Evolutionary conservation across 2,888 invertebrate species (phyloP), one percentile per base, ranked within the genome.

Genomic region (Scaptomyza caliginosa): DNA sequence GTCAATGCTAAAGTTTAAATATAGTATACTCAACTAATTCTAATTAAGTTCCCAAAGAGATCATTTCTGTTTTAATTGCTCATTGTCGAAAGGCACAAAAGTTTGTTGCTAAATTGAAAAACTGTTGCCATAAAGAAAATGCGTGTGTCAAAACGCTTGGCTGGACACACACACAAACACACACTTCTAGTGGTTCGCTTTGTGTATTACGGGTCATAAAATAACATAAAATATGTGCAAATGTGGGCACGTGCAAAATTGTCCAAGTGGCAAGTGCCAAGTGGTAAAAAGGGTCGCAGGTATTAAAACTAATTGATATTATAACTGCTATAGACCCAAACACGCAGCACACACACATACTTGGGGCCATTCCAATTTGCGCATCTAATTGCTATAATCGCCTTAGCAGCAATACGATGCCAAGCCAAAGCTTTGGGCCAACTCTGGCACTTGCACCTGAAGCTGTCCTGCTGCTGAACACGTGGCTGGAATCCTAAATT

Each of bases 221-320:
- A 42, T 24, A 11, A n/a, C n/a, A n/a, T 13, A n/a, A 45, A 5
- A 2, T 16, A 43, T 26, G 30, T 32, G 28, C 10, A 28, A n/a
- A 7, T 30, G 19, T 10, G 5, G 16, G 34, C 68, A 73, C 73
- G 72, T 73, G 59, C 54, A 26, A 28, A 32, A 58, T 49, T 60
- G 50, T 75, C 58, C 57, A 28, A 32, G 32, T 24, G 34, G 26
- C 58, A 62, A 67, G 32, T 24, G 34, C 30, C 58, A 62, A 67
- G 64, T 64, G 52, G 67, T 50, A 45, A 63, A 81, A 81, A 77
- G 77, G 78, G 67, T 67, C 57, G 48, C 42, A 59, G 19, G 45
- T 78, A 82, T 82, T 76, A 78, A 84, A 82, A 74, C 65, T 76
- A 78, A 82, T 82, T 76, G 82, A 49, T 50, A 72, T 67, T 68